A percentile compares a stretch with the other conserved stretches of the same genome.
These are phyloP conservation scores for Mus musculus DNA, from an alignment of 2,113 vertebrate species.

Conservation along the genomic window GRCm39 chr4:98425501-98426000, in stretches of 20 bases:
- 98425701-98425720: neutral
- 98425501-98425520: neutral
- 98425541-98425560: neutral
- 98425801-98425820: neutral
- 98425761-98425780: neutral
- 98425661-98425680: neutral
- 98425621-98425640: neutral
- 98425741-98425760: neutral
- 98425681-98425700: neutral
- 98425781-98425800: neutral
- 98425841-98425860: neutral
- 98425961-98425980: neutral
- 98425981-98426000: neutral
- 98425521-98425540: neutral
- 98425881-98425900: neutral
- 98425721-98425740: neutral
- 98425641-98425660: neutral
- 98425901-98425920: neutral
- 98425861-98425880: neutral
- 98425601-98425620: neutral
- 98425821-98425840: neutral
- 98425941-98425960: neutral
- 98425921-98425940: slow-evolving; percentile 12
- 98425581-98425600: neutral
- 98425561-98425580: neutral